Conservation (phyloP, 2,888 invertebrate genomes). For the Melanotus villosus region DNA sequence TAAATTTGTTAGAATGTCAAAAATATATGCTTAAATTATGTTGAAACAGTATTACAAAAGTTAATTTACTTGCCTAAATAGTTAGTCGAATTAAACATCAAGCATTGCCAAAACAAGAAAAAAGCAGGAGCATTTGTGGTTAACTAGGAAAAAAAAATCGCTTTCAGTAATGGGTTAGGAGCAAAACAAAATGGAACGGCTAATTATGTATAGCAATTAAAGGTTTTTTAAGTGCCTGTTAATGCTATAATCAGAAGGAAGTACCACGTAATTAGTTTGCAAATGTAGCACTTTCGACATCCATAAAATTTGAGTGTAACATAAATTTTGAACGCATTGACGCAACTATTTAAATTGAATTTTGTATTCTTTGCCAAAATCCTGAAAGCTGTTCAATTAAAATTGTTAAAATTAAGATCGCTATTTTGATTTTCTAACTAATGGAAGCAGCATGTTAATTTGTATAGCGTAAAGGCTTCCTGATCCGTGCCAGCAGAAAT, state of each 20-base stretch:
- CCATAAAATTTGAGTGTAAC: conserved; percentile 39
- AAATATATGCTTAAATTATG: too few relatives aligned
- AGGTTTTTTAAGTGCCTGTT: conserved; percentile 17
- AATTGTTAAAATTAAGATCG: conserved; percentile 48
- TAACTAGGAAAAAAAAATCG: not conserved
- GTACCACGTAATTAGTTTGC: conserved; percentile 32
- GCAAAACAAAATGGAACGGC: conserved; percentile 2
- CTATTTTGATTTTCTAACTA: conserved; percentile 32
- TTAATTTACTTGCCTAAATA: too few relatives aligned
- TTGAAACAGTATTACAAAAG: too few relatives aligned
- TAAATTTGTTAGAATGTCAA: too few relatives aligned
- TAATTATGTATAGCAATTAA: conserved; percentile 21
- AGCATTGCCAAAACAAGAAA: too few relatives aligned
- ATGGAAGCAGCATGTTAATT: conserved; percentile 34
- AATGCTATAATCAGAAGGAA: conserved; percentile 30
- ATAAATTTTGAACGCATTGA: conserved; percentile 51
- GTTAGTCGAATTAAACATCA: too few relatives aligned
- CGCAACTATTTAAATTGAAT: conserved; percentile 54
- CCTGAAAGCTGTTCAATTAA: conserved; percentile 56
- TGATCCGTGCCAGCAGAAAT: not conserved
- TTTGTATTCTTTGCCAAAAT: conserved; percentile 55
- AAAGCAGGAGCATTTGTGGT: not conserved
- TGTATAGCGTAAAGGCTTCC: conserved; percentile 10
- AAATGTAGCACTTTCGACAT: conserved; percentile 33
- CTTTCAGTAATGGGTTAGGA: not conserved